A percentile compares a stretch with the other conserved stretches of the same genome.
Evolutionary conservation across 2,888 invertebrate genomes (phyloP).

Genomic region (Ophion obscuratus): DNA sequence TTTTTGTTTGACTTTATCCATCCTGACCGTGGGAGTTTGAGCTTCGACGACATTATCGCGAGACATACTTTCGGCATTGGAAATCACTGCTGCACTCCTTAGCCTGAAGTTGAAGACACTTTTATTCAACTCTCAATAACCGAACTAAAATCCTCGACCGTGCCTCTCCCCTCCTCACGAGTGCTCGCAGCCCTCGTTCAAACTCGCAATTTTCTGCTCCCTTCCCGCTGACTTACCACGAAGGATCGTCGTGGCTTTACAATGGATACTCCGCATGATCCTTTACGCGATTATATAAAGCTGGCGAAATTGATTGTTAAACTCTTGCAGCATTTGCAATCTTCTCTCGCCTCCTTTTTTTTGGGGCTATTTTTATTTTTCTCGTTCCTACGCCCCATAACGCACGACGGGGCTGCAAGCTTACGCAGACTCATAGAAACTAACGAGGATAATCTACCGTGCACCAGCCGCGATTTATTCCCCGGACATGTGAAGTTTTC

Average conservation of each 20-base stretch:
- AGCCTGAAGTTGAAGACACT: no score
- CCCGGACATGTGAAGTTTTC: conserved; percentile 33
- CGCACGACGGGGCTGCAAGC: conserved; percentile 28
- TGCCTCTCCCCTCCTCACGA: conserved; percentile 4
- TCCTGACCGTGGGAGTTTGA: no score
- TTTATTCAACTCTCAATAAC: no score
- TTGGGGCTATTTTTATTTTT: background rate
- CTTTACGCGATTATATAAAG: conserved; percentile 67
- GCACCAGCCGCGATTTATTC: conserved; percentile 46
- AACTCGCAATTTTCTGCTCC: conserved; percentile 21
- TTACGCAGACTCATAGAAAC: conserved; percentile 32
- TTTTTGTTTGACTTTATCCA: no score
- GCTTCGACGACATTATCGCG: no score
- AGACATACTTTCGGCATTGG: no score
- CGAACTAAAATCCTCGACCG: no score
- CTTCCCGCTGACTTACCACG: conserved; percentile 16
- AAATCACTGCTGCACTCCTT: no score
- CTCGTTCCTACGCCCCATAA: background rate
- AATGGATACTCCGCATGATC: conserved; percentile 71
- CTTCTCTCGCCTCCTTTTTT: conserved; percentile 8
- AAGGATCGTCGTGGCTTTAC: conserved; percentile 68
- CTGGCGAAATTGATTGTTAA: conserved; percentile 63
- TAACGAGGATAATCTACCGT: conserved; percentile 56
- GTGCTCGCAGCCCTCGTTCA: conserved; percentile 10
- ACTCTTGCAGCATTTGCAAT: conserved; percentile 60